These are phyloP conservation scores for Furcula furcula DNA, from an alignment of 2,888 invertebrate genomes.

Conservation along the genomic window DNA sequence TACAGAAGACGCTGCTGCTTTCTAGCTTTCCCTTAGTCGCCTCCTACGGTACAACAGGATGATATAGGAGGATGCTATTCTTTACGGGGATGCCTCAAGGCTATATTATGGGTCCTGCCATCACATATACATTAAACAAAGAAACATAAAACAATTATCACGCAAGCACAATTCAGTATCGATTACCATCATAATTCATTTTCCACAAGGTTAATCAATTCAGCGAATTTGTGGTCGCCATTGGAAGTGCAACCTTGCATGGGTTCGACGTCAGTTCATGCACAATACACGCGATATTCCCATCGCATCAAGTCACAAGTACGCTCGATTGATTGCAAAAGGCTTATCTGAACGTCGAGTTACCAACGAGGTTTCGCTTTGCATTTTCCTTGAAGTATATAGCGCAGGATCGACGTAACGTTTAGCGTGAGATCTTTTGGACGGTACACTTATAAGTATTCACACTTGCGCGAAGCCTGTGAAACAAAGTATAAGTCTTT, in stretches of 20 bases:
- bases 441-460: too few species aligned
- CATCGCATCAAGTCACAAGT: slow-evolving; percentile 34
- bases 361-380: slow-evolving; percentile 39
- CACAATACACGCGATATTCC: slow-evolving; percentile 36
- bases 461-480: too few species aligned
- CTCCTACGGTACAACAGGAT: too few species aligned
- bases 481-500: too few species aligned
- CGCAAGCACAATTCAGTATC: slow-evolving; percentile 6
- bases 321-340: slow-evolving; percentile 41
- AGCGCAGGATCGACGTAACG: too few species aligned
- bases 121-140: not conserved
- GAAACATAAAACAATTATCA: not conserved
- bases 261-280: slow-evolving; percentile 21
- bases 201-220: slow-evolving; percentile 17
- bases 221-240: slow-evolving; percentile 13
- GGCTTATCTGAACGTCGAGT: slow-evolving; percentile 34
- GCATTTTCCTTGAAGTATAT: slow-evolving; percentile 37
- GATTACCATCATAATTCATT: slow-evolving; percentile 13
- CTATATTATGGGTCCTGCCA: too few species aligned
- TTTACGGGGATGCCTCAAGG: too few species aligned
- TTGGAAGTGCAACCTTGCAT: slow-evolving; percentile 16
- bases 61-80: too few species aligned
- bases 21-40: too few species aligned
- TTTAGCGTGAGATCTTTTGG: too few species aligned
- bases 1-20: too few species aligned